phyloP scores from a whole-genome alignment of 2,113 vertebrate species.

The Dolichallabes microphthalmus region DNA sequence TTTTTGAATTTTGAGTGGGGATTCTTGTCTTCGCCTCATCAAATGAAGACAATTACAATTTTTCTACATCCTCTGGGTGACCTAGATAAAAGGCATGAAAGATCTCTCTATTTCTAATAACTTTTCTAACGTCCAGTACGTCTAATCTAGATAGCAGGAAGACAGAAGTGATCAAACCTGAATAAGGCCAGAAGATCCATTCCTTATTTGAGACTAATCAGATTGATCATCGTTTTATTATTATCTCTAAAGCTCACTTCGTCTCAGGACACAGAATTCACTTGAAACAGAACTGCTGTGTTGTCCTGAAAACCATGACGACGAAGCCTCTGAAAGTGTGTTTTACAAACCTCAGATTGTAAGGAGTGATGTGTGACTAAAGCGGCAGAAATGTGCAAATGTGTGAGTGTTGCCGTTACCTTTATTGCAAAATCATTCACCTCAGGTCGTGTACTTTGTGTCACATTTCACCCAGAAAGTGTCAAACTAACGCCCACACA shows the following conservation, averaged over 20 bases:
- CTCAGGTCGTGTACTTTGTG: not conserved
- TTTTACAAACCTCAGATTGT: not conserved
- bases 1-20: not conserved
- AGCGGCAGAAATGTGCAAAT: not conserved
- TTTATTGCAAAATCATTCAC: too few relatives aligned
- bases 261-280: not conserved
- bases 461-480: constrained; percentile 26
- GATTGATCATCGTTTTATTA: not conserved
- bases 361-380: not conserved
- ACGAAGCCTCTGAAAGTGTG: not conserved
- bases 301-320: not conserved
- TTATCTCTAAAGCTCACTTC: not conserved
- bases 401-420: too few relatives aligned
- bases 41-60: not conserved
- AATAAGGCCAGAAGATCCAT: not conserved
- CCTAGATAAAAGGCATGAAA: not conserved
- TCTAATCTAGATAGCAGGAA: not conserved
- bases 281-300: not conserved
- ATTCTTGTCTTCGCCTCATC: not conserved
- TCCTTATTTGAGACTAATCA: not conserved
- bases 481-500: not conserved
- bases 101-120: too few relatives aligned
- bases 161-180: not conserved
- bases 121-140: too few relatives aligned
- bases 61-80: not conserved